These are phyloP conservation scores for Brachycybe producta DNA, from an alignment of 2,888 invertebrate species.

Conservation along the genomic window DNA sequence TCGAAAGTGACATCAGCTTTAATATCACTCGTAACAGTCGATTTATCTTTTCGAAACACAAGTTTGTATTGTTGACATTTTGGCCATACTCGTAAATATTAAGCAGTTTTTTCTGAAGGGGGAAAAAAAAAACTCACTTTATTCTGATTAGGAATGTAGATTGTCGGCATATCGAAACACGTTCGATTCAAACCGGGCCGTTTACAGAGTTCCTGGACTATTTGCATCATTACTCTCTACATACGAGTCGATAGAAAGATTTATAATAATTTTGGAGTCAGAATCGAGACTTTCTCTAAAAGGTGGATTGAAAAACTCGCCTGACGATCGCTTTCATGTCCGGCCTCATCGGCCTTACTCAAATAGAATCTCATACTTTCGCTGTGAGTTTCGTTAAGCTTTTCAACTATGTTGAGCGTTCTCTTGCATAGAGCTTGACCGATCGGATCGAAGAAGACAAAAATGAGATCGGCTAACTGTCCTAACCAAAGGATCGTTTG, in stretches of 20 bases:
- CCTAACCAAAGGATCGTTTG: slow-evolving; percentile 42
- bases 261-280: not conserved
- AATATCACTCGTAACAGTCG: too few relatives aligned
- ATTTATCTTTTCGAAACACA: too few relatives aligned
- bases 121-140: slow-evolving; percentile 35
- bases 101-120: too few relatives aligned
- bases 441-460: slow-evolving; percentile 47
- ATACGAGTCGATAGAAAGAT: slow-evolving; percentile 5
- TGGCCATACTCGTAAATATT: too few relatives aligned
- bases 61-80: too few relatives aligned
- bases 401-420: slow-evolving; percentile 43
- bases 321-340: slow-evolving; percentile 43
- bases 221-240: slow-evolving; percentile 45
- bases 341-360: slow-evolving; percentile 46
- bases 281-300: not conserved
- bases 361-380: slow-evolving; percentile 43
- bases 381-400: slow-evolving; percentile 39
- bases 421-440: slow-evolving; percentile 45
- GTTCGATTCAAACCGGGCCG: slow-evolving; percentile 42
- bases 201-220: slow-evolving; percentile 45
- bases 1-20: too few relatives aligned
- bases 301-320: slow-evolving; percentile 27
- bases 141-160: slow-evolving; percentile 40
- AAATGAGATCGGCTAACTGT: slow-evolving; percentile 41
- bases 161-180: slow-evolving; percentile 46